Evolutionary conservation across 2,888 invertebrate species (phyloP).

Genomic region (Lepidocyrtoides sp.): DNA sequence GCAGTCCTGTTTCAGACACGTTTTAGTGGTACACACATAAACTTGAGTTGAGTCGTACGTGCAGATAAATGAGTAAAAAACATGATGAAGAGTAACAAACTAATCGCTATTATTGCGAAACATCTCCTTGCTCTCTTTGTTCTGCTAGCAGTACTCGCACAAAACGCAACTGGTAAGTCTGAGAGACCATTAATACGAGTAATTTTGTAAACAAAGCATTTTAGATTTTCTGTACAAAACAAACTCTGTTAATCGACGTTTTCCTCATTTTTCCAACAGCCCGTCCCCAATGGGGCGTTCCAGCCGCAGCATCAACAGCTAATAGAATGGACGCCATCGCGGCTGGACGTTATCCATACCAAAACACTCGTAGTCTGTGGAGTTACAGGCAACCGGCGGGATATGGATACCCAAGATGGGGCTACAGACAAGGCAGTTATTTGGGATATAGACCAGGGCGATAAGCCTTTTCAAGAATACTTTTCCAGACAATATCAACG

Average conservation of each 20-base stretch:
- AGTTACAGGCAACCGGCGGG: neutral
- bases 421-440: neutral
- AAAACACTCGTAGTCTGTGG: neutral
- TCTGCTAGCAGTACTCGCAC: neutral
- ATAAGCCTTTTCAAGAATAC: neutral
- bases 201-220: neutral
- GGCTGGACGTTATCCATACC: neutral
- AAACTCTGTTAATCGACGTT: neutral
- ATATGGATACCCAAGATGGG: conserved; percentile 4
- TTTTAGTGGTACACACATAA: neutral
- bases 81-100: too few species aligned
- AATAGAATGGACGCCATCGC: neutral
- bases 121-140: neutral
- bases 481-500: neutral
- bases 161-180: neutral
- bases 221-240: neutral
- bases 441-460: conserved; percentile 11
- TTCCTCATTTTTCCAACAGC: conserved; percentile 19
- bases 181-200: neutral
- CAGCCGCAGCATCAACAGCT: neutral
- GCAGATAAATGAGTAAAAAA: neutral
- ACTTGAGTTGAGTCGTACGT: too few species aligned
- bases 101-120: neutral
- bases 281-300: conserved; percentile 1
- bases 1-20: neutral